Percentiles rank a stretch among this genome's conserved stretches.
Evolutionary conservation across 2,113 vertebrate species (phyloP).

Genomic region (Chlamydotis undulata): DNA sequence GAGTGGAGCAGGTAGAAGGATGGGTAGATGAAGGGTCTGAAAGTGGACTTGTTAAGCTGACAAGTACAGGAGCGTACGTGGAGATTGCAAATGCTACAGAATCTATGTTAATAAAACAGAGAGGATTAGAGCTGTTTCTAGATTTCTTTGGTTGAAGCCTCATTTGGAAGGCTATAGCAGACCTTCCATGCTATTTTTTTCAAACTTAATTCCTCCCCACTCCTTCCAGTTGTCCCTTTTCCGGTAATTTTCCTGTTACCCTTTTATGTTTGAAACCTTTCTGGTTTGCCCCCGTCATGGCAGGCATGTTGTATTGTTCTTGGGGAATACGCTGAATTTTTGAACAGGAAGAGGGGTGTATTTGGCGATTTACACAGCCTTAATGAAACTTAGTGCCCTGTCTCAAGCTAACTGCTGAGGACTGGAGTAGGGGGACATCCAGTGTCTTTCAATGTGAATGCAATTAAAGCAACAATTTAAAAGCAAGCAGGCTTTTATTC

Average conservation of each 20-base stretch:
- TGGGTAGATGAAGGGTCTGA: neutral
- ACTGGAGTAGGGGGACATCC: neutral
- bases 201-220: neutral
- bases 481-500: neutral
- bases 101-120: neutral
- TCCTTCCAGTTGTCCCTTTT: neutral
- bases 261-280: neutral
- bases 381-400: neutral
- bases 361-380: neutral
- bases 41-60: neutral
- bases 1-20: neutral
- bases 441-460: neutral
- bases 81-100: neutral
- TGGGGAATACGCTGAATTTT: neutral
- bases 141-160: neutral
- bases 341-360: neutral
- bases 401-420: neutral
- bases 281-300: neutral
- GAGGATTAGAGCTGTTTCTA: neutral
- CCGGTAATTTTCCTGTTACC: neutral
- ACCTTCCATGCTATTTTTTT: neutral
- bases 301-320: neutral
- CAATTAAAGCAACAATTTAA: neutral
- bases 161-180: rapidly evolving
- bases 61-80: neutral